Conservation (phyloP, 2,113 vertebrate species). For the Sclerurus mexicanus region DNA sequence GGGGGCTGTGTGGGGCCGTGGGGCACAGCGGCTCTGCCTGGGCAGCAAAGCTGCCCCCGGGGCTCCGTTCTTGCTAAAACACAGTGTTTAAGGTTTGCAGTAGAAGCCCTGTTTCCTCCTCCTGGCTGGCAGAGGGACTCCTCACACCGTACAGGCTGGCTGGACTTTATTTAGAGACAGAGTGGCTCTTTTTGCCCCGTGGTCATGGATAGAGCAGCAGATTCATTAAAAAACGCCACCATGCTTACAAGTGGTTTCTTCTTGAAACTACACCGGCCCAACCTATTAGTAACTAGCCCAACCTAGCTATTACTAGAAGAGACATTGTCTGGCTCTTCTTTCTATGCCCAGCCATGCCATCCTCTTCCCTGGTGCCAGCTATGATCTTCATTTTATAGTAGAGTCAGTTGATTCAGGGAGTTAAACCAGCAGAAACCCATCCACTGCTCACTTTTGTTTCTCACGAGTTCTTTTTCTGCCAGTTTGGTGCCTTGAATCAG, state of each 20-base stretch:
- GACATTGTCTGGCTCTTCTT: background rate
- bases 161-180: background rate
- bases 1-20: fast-evolving
- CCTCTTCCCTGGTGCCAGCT: background rate
- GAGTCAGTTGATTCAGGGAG: background rate
- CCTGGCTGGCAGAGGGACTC: background rate
- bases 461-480: background rate
- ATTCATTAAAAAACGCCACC: background rate
- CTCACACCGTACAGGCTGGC: fast-evolving
- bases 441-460: background rate
- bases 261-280: background rate
- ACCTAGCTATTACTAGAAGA: background rate
- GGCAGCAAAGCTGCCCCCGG: background rate
- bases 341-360: background rate
- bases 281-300: background rate
- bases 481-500: background rate
- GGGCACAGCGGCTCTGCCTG: background rate
- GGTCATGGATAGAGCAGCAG: background rate
- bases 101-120: background rate
- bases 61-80: background rate
- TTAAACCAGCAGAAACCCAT: background rate
- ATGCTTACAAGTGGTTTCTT: background rate
- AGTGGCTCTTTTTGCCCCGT: background rate
- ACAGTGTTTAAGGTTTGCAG: background rate
- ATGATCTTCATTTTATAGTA: background rate